These are phyloP conservation scores for Prionace glauca DNA, from an alignment of 2,797 vertebrate genomes.

Conservation along the genomic window DNA sequence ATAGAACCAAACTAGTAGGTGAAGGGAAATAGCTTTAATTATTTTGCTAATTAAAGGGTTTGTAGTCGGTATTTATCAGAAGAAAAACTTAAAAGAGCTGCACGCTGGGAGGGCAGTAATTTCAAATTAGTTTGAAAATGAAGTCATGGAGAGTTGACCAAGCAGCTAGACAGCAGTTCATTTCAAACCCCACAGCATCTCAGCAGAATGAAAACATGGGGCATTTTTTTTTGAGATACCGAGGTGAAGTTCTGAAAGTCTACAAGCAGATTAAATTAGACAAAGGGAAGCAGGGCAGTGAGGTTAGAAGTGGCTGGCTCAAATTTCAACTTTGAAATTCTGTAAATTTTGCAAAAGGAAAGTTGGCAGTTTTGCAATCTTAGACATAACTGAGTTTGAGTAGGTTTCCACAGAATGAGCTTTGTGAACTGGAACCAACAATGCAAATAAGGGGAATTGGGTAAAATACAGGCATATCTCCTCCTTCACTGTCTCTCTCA, in stretches of 20 bases:
- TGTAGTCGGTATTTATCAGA: neutral
- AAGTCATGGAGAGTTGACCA: neutral
- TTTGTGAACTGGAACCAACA: neutral
- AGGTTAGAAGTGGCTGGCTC: neutral
- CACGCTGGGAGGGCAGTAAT: neutral
- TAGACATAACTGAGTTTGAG: neutral
- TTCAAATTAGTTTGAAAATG: neutral
- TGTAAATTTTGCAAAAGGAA: neutral
- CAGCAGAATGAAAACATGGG: neutral
- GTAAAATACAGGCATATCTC: neutral
- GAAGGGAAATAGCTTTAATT: neutral
- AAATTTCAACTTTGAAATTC: neutral
- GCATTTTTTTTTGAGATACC: neutral
- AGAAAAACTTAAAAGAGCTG: neutral
- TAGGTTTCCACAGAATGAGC: neutral
- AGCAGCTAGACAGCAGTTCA: neutral
- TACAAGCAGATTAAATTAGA: neutral
- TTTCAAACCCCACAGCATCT: neutral
- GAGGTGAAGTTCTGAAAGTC: neutral
- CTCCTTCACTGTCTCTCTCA: neutral
- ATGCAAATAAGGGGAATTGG: neutral
- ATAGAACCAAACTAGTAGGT: neutral
- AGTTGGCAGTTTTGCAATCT: neutral
- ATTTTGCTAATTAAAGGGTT: neutral
- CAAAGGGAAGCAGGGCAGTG: neutral